Percentiles rank a stretch among this genome's conserved stretches.
Evolutionary conservation across 2,888 invertebrate species (phyloP).

Genomic region (Athalia circularis): DNA sequence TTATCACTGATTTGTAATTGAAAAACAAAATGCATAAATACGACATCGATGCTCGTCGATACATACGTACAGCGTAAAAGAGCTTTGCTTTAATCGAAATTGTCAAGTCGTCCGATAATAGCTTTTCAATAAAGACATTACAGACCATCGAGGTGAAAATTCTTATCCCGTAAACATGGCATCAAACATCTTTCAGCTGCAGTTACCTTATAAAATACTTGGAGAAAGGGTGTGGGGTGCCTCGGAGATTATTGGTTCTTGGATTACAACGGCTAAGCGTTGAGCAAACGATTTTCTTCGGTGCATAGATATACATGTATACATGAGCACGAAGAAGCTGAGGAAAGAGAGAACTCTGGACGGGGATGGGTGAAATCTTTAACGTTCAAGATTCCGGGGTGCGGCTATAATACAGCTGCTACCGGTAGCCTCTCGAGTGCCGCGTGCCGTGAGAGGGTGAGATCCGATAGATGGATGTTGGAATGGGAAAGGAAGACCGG

Average conservation of each 20-base stretch:
- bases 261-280: constrained; percentile 68
- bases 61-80: background rate
- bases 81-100: constrained; percentile 47
- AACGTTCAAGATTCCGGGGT: constrained; percentile 17
- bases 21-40: no score
- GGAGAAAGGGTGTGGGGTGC: constrained; percentile 52
- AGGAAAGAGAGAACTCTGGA: no score
- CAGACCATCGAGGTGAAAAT: constrained; percentile 62
- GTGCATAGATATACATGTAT: constrained; percentile 46
- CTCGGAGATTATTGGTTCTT: constrained; percentile 69
- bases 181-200: constrained; percentile 32
- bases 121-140: constrained; percentile 72
- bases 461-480: constrained; percentile 46
- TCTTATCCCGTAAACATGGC: constrained; percentile 66
- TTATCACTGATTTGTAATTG: no score
- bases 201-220: constrained; percentile 35
- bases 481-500: constrained; percentile 52
- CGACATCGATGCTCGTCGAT: background rate
- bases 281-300: constrained; percentile 68
- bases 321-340: no score
- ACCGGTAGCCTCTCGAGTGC: constrained; percentile 43
- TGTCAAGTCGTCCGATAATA: constrained; percentile 53
- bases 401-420: no score
- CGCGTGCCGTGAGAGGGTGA: constrained; percentile 44
- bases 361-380: constrained; percentile 45